A percentile compares a stretch with the other conserved stretches of the same genome.
Evolutionary conservation across 2,113 vertebrate species (phyloP).

Genomic region (Urocitellus parryii): DNA sequence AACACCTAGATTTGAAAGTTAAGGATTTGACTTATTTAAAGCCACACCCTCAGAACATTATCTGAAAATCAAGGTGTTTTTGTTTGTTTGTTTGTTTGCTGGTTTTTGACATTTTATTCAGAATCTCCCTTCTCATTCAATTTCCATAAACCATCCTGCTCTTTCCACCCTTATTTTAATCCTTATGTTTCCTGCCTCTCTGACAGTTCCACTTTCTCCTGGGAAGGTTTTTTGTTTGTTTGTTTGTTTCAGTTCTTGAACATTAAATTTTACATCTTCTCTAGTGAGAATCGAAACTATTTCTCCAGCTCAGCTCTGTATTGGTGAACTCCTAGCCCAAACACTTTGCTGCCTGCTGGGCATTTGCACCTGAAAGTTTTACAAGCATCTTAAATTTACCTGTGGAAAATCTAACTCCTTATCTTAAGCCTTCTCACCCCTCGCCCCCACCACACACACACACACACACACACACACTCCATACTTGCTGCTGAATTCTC

Average conservation of each 20-base stretch:
- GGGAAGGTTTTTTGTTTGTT: background rate
- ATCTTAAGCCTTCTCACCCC: background rate
- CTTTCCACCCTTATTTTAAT: background rate
- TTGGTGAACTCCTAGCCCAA: background rate
- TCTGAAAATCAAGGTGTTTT: background rate
- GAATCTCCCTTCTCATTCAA: background rate
- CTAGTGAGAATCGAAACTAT: background rate
- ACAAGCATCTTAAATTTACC: background rate
- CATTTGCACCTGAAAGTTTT: background rate
- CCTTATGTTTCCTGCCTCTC: background rate
- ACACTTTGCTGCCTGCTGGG: background rate
- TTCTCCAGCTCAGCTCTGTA: background rate
- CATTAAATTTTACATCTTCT: background rate
- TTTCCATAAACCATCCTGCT: background rate
- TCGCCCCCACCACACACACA: background rate
- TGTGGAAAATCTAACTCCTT: background rate
- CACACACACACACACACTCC: accelerated
- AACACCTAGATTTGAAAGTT: background rate
- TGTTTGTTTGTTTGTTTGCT: background rate
- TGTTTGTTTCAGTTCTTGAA: background rate
- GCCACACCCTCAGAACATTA: background rate
- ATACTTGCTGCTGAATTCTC: background rate
- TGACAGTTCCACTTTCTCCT: background rate
- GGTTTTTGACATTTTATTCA: background rate
- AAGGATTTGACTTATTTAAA: background rate